Evolutionary conservation across 2,888 invertebrate species (phyloP).

Genomic region (Gasteruption jaculator): DNA sequence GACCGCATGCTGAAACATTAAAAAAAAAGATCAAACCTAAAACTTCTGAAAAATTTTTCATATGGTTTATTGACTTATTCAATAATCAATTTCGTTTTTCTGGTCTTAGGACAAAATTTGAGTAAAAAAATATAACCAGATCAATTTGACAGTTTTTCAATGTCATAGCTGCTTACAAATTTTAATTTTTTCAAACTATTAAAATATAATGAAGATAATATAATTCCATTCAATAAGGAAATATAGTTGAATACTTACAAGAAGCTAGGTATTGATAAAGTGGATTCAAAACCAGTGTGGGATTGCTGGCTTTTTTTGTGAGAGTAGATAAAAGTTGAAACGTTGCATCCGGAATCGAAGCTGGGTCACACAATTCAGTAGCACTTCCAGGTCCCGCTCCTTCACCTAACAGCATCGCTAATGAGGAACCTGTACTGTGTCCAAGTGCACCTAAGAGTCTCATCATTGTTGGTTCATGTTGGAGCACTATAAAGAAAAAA

Average conservation of each 20-base stretch:
- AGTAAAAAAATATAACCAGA: too few species aligned
- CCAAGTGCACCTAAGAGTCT: slow-evolving; percentile 76
- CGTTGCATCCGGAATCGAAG: slow-evolving; percentile 82
- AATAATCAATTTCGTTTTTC: too few species aligned
- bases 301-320: slow-evolving; percentile 71
- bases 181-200: slow-evolving; percentile 1
- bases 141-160: too few species aligned
- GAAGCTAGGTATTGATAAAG: slow-evolving; percentile 58
- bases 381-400: slow-evolving; percentile 41
- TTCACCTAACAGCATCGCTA: slow-evolving; percentile 63
- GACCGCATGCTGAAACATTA: slow-evolving; percentile 34
- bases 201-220: slow-evolving; percentile 9
- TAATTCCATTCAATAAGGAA: slow-evolving; percentile 39
- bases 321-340: slow-evolving; percentile 77
- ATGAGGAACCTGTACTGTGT: slow-evolving; percentile 67
- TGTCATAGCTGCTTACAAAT: too few species aligned
- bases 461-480: slow-evolving; percentile 77
- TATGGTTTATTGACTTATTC: too few species aligned
- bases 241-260: slow-evolving; percentile 33
- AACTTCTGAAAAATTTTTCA: too few species aligned
- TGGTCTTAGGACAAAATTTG: too few species aligned
- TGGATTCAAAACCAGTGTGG: slow-evolving; percentile 72
- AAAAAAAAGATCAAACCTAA: not conserved
- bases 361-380: slow-evolving; percentile 60
- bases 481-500: slow-evolving; percentile 56